These are phyloP conservation scores for Melanargia galathea DNA, from an alignment of 2,888 invertebrate genomes.

Conservation along the genomic window DNA sequence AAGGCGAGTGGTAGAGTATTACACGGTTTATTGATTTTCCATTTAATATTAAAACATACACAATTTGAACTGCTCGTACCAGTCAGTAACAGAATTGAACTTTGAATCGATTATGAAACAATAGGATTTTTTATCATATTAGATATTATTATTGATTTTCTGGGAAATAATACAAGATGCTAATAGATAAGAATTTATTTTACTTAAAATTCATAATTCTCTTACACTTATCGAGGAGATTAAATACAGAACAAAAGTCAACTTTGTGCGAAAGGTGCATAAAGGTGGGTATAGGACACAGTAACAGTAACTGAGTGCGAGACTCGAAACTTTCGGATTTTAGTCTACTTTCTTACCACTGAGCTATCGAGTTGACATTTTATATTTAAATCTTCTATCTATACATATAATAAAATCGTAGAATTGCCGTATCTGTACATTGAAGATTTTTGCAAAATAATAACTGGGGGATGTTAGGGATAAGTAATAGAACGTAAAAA, in stretches of 20 bases:
- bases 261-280: not conserved
- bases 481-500: no score
- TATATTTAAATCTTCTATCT: no score
- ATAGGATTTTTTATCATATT: not conserved
- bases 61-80: not conserved
- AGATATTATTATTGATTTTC: constrained; percentile 4
- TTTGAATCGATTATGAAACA: not conserved
- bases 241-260: not conserved
- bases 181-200: constrained; percentile 4
- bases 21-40: constrained; percentile 18
- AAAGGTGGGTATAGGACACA: no score
- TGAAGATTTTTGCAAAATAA: no score
- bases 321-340: no score
- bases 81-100: constrained; percentile 6
- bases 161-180: constrained; percentile 4
- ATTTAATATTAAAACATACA: not conserved
- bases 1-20: not conserved
- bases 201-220: constrained; percentile 4
- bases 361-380: no score
- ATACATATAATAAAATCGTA: no score
- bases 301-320: no score
- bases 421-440: no score
- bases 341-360: no score
- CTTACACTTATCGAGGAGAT: constrained; percentile 6
- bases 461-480: no score